phyloP scores from a whole-genome alignment of 2,797 vertebrate genomes.

The Cyclopterus lumpus region DNA sequence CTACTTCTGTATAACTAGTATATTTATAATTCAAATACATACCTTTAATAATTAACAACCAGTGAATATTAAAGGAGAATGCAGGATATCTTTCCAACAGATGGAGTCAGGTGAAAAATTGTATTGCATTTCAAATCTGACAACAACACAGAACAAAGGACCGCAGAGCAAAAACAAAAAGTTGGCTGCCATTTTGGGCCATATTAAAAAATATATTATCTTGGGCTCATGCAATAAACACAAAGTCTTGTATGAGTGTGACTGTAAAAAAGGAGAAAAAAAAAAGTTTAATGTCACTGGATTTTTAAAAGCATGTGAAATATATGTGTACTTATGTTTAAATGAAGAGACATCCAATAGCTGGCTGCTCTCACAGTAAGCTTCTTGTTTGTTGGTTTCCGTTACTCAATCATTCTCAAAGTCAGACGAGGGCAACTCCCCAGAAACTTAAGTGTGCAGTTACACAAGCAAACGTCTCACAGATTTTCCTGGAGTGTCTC shows the following conservation, averaged over 20 bases:
- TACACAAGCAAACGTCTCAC: constrained; percentile 48
- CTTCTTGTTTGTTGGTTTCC: constrained; percentile 41
- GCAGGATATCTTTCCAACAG: constrained; percentile 92
- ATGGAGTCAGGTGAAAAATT: constrained; percentile 90
- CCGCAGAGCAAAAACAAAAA: constrained; percentile 65
- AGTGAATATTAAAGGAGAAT: constrained; percentile 98
- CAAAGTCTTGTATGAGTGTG: constrained; percentile 5
- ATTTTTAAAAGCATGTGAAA: constrained; percentile 10
- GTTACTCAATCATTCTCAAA: constrained; percentile 27
- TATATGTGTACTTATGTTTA: constrained; percentile 9
- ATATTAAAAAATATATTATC: constrained; percentile 22
- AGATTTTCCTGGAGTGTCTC: constrained; percentile 44
- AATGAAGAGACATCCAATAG: constrained; percentile 16
- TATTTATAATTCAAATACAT: constrained; percentile 99
- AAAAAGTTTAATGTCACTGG: not conserved
- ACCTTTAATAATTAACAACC: constrained; percentile 99
- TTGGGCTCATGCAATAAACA: constrained; percentile 43
- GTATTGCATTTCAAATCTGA: constrained; percentile 87
- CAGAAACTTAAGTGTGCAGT: constrained; percentile 54
- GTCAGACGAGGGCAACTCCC: constrained; percentile 43
- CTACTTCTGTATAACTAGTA: constrained; percentile 99
- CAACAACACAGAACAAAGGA: constrained; percentile 90
- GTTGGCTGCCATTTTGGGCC: constrained; percentile 71
- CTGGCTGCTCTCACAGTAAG: constrained; percentile 22
- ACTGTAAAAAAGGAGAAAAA: not conserved